Percentiles rank a stretch among this genome's conserved stretches.
These are phyloP conservation scores for Axinella damicornis DNA, from an alignment of 37 sponge, comb jelly and placozoan genomes.

Conservation along the genomic window DNA sequence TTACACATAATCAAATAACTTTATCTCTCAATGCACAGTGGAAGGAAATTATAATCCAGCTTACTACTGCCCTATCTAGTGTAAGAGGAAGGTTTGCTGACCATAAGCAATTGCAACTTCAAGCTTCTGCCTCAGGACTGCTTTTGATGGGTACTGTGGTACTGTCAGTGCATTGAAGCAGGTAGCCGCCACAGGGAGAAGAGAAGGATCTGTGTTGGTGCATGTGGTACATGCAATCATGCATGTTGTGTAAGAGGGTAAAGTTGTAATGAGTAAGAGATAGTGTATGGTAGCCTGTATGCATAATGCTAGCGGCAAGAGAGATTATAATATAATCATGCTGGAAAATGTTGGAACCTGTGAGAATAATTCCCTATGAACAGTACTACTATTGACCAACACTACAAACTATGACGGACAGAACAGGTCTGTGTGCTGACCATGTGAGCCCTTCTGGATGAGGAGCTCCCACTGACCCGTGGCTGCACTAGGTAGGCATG, in stretches of 20 bases:
- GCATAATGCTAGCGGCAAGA: too few species aligned
- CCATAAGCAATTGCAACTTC: conserved; percentile 47
- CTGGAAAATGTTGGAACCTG: too few species aligned
- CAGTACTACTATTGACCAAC: too few species aligned
- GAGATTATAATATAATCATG: too few species aligned
- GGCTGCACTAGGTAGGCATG: conserved; percentile 36
- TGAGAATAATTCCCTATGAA: too few species aligned
- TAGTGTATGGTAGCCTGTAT: too few species aligned
- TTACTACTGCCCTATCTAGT: conserved; percentile 13
- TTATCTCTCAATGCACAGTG: too few species aligned
- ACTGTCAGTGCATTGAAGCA: conserved; percentile 53
- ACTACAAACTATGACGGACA: too few species aligned
- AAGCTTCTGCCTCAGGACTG: conserved; percentile 47
- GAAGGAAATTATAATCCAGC: too few species aligned
- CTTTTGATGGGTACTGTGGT: conserved; percentile 40
- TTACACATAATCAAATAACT: too few species aligned
- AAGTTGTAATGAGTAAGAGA: neutral
- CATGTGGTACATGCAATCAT: too few species aligned
- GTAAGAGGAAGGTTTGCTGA: conserved; percentile 31
- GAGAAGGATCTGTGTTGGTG: conserved; percentile 18
- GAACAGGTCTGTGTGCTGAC: neutral
- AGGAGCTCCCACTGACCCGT: conserved; percentile 35
- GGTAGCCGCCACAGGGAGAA: conserved; percentile 66
- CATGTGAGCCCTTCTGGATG: conserved; percentile 9
- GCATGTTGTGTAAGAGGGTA: too few species aligned